phyloP scores from a whole-genome alignment of 2,888 invertebrate genomes.

The Acleris laterana region DNA sequence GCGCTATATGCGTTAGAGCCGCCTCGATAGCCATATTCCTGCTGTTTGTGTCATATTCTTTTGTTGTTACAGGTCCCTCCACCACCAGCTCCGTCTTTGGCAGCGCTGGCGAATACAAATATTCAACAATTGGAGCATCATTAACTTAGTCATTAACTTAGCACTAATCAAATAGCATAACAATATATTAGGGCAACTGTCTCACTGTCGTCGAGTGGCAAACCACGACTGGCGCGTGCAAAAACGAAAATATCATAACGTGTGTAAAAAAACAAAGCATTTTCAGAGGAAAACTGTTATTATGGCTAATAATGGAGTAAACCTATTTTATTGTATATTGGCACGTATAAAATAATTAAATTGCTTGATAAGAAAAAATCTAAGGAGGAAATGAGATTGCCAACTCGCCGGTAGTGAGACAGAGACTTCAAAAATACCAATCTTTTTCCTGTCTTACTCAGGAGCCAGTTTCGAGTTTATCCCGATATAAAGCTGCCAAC shows the following conservation, averaged over 20 bases:
- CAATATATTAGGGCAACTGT: background rate
- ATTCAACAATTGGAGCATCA: conserved; percentile 22
- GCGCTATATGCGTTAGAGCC: no score
- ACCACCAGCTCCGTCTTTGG: conserved; percentile 5
- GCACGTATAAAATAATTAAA: no score
- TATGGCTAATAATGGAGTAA: no score
- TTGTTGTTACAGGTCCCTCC: conserved; percentile 15
- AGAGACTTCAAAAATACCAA: background rate
- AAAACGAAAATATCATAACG: no score
- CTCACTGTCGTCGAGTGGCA: background rate
- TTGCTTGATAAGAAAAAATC: no score
- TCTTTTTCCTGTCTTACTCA: conserved; percentile 9
- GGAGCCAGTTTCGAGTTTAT: conserved; percentile 25
- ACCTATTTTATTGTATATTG: no score
- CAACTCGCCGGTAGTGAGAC: no score
- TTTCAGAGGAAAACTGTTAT: no score
- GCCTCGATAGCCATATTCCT: no score
- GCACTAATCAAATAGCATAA: conserved; percentile 3
- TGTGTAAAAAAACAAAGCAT: no score
- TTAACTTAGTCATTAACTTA: conserved; percentile 16
- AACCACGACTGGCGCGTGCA: no score
- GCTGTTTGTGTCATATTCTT: background rate
- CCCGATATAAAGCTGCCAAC: conserved; percentile 13
- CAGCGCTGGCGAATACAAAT: conserved; percentile 33
- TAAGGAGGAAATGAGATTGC: no score